Evolutionary conservation across 2,888 invertebrate species (phyloP), one percentile per base, ranked within the genome.

Genomic region (Chironomus riparius): DNA sequence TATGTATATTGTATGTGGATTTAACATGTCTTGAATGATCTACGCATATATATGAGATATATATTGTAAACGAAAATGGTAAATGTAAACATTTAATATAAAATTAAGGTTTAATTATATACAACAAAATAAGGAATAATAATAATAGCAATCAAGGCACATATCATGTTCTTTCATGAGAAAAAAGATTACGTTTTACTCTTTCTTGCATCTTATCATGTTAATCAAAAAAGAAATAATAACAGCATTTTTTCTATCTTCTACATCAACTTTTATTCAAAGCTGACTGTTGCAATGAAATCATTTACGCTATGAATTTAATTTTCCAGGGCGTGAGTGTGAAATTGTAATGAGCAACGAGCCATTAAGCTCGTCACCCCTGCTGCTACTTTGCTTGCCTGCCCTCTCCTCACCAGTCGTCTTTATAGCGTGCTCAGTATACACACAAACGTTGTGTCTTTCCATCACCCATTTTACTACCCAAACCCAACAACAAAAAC

Each of bases 31-130:
- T n/a, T n/a, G 15, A 56, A 15, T 56, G n/a, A 38, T 38, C 1
- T 2, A 38, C 38, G 38, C 38, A 10, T 38, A 38, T 38, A 38
- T 38, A 48, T 13, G 50, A 38, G 38, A 38, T 38, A 38, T 10
- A 18, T 15, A 2, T 6, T n/a, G 12, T 56, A 22, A 22, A 65
- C 22, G 22, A 65, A 65, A 22, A 65, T 38, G 38, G 38, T 38
- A 13, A 18, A 13, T 70, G 70, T 70, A 70, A 70, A 47, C 70
- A 70, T 70, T 70, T 70, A 70, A 21, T 21, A 70, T 22, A 18
- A 47, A 70, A 70, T 70, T 70, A 70, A 70, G 70, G 7, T 70
- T 70, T 70, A 48, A 70, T 70, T 70, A 70, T 70, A 47, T 12
- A 6, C 10, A 38, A 38, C 7, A 38, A 10, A 7, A 38, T 38